phyloP scores from a whole-genome alignment of 2,888 invertebrate species.

The Cataglyphis altisquamis region DNA sequence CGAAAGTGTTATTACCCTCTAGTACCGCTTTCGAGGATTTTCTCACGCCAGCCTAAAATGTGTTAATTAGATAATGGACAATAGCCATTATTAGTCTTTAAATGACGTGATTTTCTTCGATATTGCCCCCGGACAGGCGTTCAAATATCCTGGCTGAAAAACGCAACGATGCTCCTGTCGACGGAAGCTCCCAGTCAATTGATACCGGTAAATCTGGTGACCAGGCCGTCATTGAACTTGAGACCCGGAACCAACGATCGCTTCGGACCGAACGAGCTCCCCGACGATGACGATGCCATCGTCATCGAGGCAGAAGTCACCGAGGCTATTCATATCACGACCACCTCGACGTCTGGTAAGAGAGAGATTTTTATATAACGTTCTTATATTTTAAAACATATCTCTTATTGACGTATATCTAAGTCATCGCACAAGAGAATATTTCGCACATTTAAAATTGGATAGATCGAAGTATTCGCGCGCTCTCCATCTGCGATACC shows the following conservation, averaged over 20 bases:
- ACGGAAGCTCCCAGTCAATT: constrained; percentile 74
- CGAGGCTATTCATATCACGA: constrained; percentile 68
- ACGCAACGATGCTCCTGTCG: constrained; percentile 80
- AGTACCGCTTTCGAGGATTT: not conserved
- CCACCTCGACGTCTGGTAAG: constrained; percentile 44
- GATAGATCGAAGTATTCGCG: not conserved
- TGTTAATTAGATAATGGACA: not conserved
- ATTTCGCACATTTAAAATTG: not conserved
- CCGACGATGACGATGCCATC: constrained; percentile 81
- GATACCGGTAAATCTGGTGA: constrained; percentile 78
- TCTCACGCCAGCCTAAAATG: not conserved
- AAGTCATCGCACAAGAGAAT: not conserved
- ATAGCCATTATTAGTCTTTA: not conserved
- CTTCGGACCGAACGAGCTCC: constrained; percentile 75
- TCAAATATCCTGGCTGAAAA: constrained; percentile 83
- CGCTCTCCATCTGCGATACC: not conserved
- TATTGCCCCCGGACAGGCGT: constrained; percentile 74
- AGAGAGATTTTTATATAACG: not conserved
- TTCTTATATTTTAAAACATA: not conserved
- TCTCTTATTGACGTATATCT: not conserved
- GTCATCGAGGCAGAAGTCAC: constrained; percentile 81
- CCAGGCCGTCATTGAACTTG: constrained; percentile 69
- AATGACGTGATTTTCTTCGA: not conserved
- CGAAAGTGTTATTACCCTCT: not conserved
- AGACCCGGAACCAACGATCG: constrained; percentile 72